Base-by-base conservation (phyloP, 2,888 invertebrate species). In the Ochropleura leucogaster region DNA sequence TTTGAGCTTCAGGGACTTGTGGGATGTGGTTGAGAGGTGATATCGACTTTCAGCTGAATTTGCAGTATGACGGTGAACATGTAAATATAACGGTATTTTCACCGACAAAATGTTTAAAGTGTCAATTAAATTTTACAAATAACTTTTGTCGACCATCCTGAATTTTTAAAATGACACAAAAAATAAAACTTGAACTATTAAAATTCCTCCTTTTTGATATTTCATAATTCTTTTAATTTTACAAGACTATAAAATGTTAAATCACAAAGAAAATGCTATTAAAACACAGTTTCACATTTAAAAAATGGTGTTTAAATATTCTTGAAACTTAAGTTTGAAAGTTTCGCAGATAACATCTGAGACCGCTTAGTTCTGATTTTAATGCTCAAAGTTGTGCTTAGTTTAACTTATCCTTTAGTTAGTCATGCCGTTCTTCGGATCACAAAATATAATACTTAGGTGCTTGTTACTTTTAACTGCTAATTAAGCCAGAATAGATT, bases 291-390 rank as follows among this genome's bases (percentile, higher is more conserved):
- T 68, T 68, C 40, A 68, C 60, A 68, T 77, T 68, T 14, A 65
- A 69, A 76, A 81, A 46, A 18, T 20, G 42, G 46, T 72, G 64
- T 65, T 67, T 77, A 68, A 77, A 60, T 68, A 63, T 70, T 70
- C 77, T 46, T 55, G 66, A 51, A 72, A 74, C 62, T 55, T 74
- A 64, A 77, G 65, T 74, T 59, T 20, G 20, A 69, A 80, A 81
- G 67, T 82, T 76, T 62, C 44, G 3, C 49, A 62, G 75, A 75
- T 79, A 83, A 49, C 72, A 79, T 81, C 78, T 77, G 74, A 84
- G 72, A 70, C 66, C 74, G 74, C 69, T 74, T 74, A 74, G 70
- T 78, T 78, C 46, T 63, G 69, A 82, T 82, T 82, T 82, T 74
- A 82, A 82, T 79, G 79, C 64, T 67, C 49, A 63, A 82, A 82